A percentile compares a stretch with the other conserved stretches of the same genome.
phyloP scores from a whole-genome alignment of 2,888 invertebrate species.

The Volucella bombylans region DNA sequence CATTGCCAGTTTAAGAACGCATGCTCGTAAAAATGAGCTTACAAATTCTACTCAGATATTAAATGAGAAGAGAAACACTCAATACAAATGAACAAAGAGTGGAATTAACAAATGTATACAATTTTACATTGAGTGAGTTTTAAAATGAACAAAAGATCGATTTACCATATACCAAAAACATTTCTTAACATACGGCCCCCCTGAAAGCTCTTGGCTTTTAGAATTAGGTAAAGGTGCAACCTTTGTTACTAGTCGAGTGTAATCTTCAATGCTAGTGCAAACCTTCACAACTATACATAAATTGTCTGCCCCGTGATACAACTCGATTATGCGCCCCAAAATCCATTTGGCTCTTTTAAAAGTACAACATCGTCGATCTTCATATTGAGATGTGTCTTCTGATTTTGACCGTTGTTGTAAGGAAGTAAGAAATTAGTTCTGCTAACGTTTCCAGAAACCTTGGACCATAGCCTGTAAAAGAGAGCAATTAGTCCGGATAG shows the following conservation, averaged over 20 bases:
- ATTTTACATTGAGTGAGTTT: no score
- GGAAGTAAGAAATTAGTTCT: conserved; percentile 25
- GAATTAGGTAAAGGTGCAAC: conserved; percentile 24
- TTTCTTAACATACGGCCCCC: not conserved
- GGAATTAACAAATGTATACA: no score
- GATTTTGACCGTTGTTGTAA: conserved; percentile 21
- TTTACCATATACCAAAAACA: no score
- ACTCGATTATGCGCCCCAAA: conserved; percentile 6
- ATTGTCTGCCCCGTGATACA: conserved; percentile 10
- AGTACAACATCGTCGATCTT: conserved; percentile 26
- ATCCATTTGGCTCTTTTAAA: conserved; percentile 46
- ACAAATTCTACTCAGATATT: no score
- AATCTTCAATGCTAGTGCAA: conserved; percentile 1
- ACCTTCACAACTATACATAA: conserved; percentile 16
- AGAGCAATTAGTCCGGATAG: no score
- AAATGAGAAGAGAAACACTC: no score
- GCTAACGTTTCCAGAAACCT: conserved; percentile 51
- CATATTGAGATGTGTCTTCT: conserved; percentile 16
- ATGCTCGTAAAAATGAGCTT: no score
- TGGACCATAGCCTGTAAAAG: conserved; percentile 8
- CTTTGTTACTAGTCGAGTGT: conserved; percentile 9
- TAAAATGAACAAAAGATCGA: no score
- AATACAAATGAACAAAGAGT: no score
- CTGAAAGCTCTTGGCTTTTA: conserved; percentile 10
- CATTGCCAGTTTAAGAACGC: no score